phyloP scores from a whole-genome alignment of 2,888 invertebrate species.

The Kuschelorhynchus macadamiae region DNA sequence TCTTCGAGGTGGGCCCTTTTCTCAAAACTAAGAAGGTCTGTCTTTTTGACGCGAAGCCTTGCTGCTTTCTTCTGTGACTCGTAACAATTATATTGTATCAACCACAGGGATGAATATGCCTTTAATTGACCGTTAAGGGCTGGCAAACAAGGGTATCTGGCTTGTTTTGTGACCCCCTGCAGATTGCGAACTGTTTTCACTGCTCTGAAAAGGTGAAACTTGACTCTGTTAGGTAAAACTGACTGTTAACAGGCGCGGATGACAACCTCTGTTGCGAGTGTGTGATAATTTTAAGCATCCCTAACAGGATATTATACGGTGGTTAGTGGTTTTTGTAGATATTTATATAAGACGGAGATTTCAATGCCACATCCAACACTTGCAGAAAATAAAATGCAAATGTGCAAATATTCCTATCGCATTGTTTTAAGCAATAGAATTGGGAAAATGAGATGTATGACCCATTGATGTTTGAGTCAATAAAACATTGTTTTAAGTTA shows the following conservation, averaged over 20 bases:
- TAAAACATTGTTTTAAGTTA: too few relatives aligned
- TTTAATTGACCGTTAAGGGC: conserved; percentile 65
- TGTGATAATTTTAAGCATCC: conserved; percentile 6
- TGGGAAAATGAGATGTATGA: too few relatives aligned
- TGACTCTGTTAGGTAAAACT: conserved; percentile 18
- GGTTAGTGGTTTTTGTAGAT: conserved; percentile 3
- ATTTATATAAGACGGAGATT: background rate
- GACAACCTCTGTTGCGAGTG: conserved; percentile 9
- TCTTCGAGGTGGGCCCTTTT: conserved; percentile 46
- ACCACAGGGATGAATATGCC: conserved; percentile 63
- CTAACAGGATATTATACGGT: conserved; percentile 20
- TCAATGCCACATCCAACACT: too few relatives aligned
- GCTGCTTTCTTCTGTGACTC: conserved; percentile 52
- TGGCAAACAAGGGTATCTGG: conserved; percentile 41
- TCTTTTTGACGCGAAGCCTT: conserved; percentile 50
- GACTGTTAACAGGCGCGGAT: conserved; percentile 31
- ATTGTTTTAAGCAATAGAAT: too few relatives aligned
- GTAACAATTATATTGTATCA: conserved; percentile 62
- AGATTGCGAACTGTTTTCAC: conserved; percentile 32
- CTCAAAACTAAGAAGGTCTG: conserved; percentile 52
- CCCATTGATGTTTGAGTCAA: too few relatives aligned
- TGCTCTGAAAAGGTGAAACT: conserved; percentile 17
- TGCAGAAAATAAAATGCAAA: too few relatives aligned
- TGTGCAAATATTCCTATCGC: too few relatives aligned
- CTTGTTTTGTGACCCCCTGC: conserved; percentile 41